phyloP scores from a whole-genome alignment of 1,140 invertebrate genomes.

The Eulimnadia texana region DNA sequence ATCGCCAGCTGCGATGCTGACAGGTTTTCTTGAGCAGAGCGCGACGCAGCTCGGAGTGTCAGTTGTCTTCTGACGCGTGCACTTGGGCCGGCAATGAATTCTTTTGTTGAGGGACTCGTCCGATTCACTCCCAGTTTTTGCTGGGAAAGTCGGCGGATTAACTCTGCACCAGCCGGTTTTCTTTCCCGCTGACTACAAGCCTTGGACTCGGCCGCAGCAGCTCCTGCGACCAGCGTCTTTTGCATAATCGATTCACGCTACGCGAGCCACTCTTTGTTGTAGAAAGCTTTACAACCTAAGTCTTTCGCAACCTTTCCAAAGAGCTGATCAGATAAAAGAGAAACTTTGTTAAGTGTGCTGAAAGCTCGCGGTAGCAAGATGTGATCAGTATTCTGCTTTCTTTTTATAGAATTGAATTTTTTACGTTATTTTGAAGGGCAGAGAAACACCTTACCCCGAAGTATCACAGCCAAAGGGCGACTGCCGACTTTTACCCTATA shows the following conservation, averaged over 20 bases:
- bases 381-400: too few species aligned
- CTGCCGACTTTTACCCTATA: not conserved
- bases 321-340: not conserved
- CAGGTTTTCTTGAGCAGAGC: not conserved
- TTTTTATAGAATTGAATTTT: too few species aligned
- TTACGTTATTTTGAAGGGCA: too few species aligned
- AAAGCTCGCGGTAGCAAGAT: too few species aligned
- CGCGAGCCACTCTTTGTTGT: not conserved
- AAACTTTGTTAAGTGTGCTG: too few species aligned
- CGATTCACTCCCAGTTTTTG: not conserved
- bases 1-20: conserved; percentile 3
- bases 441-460: too few species aligned
- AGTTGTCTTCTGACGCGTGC: not conserved
- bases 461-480: too few species aligned
- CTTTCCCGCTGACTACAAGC: not conserved
- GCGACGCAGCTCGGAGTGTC: not conserved
- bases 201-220: not conserved
- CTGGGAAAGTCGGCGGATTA: conserved; percentile 11
- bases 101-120: conserved; percentile 1
- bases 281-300: too few species aligned
- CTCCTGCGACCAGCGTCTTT: not conserved
- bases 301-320: too few species aligned
- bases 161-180: conserved; percentile 7
- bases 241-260: not conserved
- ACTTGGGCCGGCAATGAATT: not conserved